phyloP scores from a whole-genome alignment of 2,113 vertebrate species.

The Thamnophis sirtalis region DNA sequence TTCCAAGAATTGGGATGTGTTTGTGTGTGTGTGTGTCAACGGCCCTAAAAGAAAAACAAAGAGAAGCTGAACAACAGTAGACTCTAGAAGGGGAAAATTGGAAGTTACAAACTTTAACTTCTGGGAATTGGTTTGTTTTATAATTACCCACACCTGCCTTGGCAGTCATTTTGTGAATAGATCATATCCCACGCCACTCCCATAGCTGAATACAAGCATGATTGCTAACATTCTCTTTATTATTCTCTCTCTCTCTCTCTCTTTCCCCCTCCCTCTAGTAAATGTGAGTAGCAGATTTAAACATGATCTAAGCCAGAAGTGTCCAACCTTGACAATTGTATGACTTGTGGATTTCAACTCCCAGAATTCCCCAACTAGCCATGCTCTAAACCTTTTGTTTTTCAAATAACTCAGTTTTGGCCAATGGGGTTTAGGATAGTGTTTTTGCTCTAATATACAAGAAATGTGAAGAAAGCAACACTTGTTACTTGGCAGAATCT shows the following conservation, averaged over 20 bases:
- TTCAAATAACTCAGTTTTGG: neutral
- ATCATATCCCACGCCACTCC: neutral
- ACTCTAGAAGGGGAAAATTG: neutral
- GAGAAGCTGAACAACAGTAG: neutral
- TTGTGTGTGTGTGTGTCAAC: neutral
- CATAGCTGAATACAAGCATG: neutral
- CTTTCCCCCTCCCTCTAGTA: neutral
- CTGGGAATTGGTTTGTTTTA: neutral
- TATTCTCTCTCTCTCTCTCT: no score
- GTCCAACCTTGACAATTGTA: neutral
- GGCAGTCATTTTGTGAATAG: neutral
- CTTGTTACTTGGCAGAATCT: neutral
- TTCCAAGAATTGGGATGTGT: neutral
- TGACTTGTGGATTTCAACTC: neutral
- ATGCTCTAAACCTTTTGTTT: neutral
- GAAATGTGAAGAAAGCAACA: neutral
- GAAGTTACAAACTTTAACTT: neutral
- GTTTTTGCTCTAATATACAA: neutral
- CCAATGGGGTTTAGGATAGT: neutral
- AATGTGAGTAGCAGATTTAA: neutral
- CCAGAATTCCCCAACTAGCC: neutral
- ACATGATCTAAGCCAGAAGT: neutral
- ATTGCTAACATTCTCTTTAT: neutral
- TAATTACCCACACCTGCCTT: neutral
- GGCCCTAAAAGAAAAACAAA: neutral